phyloP scores from a whole-genome alignment of 1,140 invertebrate genomes.

The Babylonia areolata region DNA sequence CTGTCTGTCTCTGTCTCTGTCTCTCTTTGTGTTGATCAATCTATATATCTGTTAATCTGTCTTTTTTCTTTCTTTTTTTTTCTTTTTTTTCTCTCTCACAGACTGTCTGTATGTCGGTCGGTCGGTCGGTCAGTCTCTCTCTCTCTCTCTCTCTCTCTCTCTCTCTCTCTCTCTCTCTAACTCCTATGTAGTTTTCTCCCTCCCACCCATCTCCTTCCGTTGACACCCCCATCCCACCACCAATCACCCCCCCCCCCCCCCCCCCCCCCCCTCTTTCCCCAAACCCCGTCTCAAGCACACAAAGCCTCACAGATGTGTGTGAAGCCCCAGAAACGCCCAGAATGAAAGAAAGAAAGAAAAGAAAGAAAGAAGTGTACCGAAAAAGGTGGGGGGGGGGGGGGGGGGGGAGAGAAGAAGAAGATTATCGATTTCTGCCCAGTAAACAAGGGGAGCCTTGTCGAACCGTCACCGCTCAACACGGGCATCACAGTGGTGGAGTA shows the following conservation, averaged over 20 bases:
- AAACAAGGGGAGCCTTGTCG: no score
- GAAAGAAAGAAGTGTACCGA: no score
- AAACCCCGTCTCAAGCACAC: neutral
- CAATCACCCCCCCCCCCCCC: neutral
- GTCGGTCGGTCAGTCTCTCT: neutral
- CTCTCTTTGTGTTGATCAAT: neutral
- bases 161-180: no score
- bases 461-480: no score
- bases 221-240: neutral
- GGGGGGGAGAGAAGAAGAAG: no score
- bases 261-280: neutral
- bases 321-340: no score
- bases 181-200: neutral
- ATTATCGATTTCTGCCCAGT: no score
- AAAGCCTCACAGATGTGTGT: no score
- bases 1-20: no score
- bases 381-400: no score
- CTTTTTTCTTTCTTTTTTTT: neutral
- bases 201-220: neutral
- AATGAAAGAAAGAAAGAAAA: no score
- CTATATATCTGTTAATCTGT: neutral
- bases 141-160: neutral
- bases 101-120: neutral
- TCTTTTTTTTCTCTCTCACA: neutral
- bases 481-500: no score